Evolutionary conservation across 2,113 vertebrate species (phyloP).

Genomic region (Prionailurus bengalensis): DNA sequence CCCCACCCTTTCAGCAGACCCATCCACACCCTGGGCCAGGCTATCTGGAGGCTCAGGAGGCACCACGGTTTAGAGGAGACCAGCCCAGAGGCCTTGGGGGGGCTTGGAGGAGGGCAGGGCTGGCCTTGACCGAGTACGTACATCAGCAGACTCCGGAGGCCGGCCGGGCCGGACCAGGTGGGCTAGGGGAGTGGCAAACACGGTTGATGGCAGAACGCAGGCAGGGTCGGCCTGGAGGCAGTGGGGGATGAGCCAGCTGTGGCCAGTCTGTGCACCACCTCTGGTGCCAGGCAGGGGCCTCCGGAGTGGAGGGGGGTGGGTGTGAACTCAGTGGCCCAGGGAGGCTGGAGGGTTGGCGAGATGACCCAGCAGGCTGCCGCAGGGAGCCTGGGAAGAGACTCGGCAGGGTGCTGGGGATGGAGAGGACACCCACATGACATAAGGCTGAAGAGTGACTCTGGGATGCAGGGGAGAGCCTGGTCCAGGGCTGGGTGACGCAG

Average conservation of each 20-base stretch:
- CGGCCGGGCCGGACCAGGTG: rapidly evolving
- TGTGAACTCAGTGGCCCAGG: rapidly evolving
- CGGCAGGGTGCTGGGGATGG: not conserved
- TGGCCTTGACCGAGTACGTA: not conserved
- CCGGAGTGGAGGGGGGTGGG: not conserved
- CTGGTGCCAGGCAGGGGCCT: not conserved
- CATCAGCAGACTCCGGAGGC: not conserved
- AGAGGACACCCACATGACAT: not conserved
- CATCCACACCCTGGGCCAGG: not conserved
- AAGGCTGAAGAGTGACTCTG: not conserved
- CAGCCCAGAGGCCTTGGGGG: too few relatives aligned
- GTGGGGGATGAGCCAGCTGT: rapidly evolving
- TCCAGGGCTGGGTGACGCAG: not conserved
- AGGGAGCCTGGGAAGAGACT: not conserved
- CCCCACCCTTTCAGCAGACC: not conserved
- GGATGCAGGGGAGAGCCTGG: not conserved
- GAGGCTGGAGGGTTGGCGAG: not conserved
- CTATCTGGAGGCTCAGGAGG: too few relatives aligned
- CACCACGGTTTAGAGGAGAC: not conserved
- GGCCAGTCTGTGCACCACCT: not conserved
- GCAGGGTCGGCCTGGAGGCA: not conserved
- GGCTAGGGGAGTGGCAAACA: not conserved
- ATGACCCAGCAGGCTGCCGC: not conserved
- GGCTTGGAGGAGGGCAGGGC: not conserved
- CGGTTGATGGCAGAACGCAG: too few relatives aligned